Base-by-base conservation (phyloP, 2,797 vertebrate species). In the Myotis findleyi region DNA sequence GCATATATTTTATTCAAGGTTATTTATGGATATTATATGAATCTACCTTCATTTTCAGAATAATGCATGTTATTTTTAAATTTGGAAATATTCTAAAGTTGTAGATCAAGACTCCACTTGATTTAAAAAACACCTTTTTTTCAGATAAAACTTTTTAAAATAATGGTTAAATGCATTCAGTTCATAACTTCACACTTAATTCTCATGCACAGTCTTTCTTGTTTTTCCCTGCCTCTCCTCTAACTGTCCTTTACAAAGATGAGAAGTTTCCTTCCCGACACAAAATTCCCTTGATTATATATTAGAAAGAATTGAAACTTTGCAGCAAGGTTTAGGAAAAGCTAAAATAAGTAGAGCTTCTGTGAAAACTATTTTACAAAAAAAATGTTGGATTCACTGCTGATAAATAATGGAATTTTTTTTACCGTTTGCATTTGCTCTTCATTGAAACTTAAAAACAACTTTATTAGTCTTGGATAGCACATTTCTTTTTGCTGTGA, bases 251-350 rank as follows among this genome's bases (percentile, higher is more conserved):
- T 96, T 93, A 87, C 57, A 44, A 96, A 95, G 82, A 96, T 95
- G 41, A 96, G 59, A 96, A 49, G n/a, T 93, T 96, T 97, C 94
- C 88, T 83, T 90, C 68, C 53, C 11, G 30, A 72, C 79, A 89
- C 30, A 87, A 93, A 95, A 95, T 95, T 95, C 89, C 94, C 83
- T 96, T 96, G 79, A 95, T 95, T 96, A 73, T 86, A 57, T 91
- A 84, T 92, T 95, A 95, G 75, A 96, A 96, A 96, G 86, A 88
- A 86, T 44, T 88, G 69, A 77, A 68, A 86, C 38, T 90, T 93
- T 91, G 69, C 47, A 91, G 79, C 18, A 93, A 94, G 69, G 49
- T 95, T 93, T 93, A 89, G 53, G 53, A 77, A 96, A 95, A 91
- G 79, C n/a, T 93, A 94, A 82, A 4, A 3, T 73, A 93, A 96